Evolutionary conservation across 1,140 invertebrate species (phyloP).

Genomic region (Chironomus striatipennis): DNA sequence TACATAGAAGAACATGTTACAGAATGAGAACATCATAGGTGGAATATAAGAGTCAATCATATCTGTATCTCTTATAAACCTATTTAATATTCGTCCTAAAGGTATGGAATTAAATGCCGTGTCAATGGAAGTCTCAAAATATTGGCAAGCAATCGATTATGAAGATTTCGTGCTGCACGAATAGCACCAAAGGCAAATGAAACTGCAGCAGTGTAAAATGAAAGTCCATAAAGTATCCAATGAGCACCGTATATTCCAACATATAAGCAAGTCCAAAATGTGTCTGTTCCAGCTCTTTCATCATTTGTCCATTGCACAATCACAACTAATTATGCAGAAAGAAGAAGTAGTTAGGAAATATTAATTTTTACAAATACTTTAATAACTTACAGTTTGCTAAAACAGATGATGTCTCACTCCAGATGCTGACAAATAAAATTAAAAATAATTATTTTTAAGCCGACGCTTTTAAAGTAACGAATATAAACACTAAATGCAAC

Average conservation of each 20-base stretch:
- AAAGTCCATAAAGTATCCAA: constrained; percentile 45
- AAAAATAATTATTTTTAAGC: background rate
- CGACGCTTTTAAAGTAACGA: background rate
- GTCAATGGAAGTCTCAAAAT: constrained; percentile 65
- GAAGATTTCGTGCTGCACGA: constrained; percentile 63
- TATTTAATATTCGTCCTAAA: constrained; percentile 53
- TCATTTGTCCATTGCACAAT: constrained; percentile 73
- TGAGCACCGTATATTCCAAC: constrained; percentile 79
- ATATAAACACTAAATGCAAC: background rate
- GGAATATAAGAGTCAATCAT: constrained; percentile 44
- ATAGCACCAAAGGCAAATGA: constrained; percentile 50
- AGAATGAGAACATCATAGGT: constrained; percentile 23
- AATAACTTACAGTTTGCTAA: background rate
- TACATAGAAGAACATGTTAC: constrained; percentile 38
- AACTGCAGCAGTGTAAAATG: background rate
- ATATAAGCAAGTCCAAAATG: constrained; percentile 57
- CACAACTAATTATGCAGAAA: constrained; percentile 56
- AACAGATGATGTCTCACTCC: background rate
- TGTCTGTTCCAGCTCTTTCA: constrained; percentile 42
- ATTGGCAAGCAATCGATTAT: constrained; percentile 62
- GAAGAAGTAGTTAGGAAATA: constrained; percentile 31
- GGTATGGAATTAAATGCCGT: constrained; percentile 63
- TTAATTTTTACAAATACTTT: background rate
- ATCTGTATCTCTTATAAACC: constrained; percentile 56
- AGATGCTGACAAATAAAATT: background rate